phyloP scores from a whole-genome alignment of 2,888 invertebrate species.

The Criorhina ranunculi region DNA sequence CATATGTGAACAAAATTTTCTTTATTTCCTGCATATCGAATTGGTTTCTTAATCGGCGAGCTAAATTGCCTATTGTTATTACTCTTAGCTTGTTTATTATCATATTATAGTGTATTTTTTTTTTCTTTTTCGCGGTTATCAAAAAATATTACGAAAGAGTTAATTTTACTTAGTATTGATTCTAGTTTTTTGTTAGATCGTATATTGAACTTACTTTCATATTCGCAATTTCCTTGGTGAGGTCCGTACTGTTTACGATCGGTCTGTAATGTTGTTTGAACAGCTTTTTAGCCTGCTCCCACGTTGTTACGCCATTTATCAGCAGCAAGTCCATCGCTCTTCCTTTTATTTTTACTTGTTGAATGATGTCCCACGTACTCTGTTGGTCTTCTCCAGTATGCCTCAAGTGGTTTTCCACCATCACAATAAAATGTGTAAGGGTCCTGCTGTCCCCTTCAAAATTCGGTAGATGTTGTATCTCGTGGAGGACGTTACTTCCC shows the following conservation, averaged over 20 bases:
- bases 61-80: no score
- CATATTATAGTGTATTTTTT: no score
- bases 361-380: neutral
- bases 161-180: no score
- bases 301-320: slow-evolving; percentile 1
- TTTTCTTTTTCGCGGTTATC: no score
- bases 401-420: neutral
- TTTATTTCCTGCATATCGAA: no score
- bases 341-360: slow-evolving; percentile 6
- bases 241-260: neutral
- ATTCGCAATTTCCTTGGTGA: neutral
- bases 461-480: neutral
- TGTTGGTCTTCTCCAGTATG: neutral
- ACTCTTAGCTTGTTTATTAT: no score
- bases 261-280: neutral
- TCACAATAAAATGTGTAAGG: slow-evolving; percentile 1
- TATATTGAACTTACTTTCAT: no score
- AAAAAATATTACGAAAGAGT: no score
- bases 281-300: neutral
- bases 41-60: no score
- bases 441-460: slow-evolving; percentile 9
- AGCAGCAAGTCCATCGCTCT: slow-evolving; percentile 5
- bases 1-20: no score
- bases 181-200: no score
- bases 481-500: neutral